Base-by-base conservation (phyloP, 1,140 invertebrate species). In the Polypedilum pembai region DNA sequence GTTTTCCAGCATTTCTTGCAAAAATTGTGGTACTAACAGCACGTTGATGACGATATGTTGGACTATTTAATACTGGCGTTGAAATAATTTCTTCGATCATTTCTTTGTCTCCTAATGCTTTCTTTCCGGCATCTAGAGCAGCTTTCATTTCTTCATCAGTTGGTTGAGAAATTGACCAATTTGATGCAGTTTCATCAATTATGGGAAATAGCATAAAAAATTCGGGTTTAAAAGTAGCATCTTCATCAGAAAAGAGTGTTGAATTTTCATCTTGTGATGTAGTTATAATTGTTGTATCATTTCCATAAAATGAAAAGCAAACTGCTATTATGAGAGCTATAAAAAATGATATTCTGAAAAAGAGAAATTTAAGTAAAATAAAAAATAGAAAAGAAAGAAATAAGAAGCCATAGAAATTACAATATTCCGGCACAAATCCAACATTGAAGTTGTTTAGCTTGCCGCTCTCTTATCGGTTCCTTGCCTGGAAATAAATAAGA, bases 391-490 rank as follows among this genome's bases (percentile, higher is more conserved):
- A 41, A 4, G 41, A 4, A 18, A 15, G 4, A 65, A 40, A 12
- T 73, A 20, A 73, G 5, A 41, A 8, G 18, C n/a, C 8, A 73
- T 12, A 40, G 73, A 18, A 73, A 88, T 89, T 82, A 91, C 90
- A 91, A 79, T 69, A 91, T 79, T 1, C 84, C 83, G 0, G 86
- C 82, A 76, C 87, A 90, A 1, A 91, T 80, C 76, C 87, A 90
- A 77, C 89, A 91, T 78, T 91, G 90, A 75, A 91, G 88, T 78
- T 88, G 87, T 12, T 86, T 84, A 21, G 91, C 81, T 69, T 85
- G 85, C 18, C 84, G 84, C 78, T 85, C 86, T 76, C 88, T 85
- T 56, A 81, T 83, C 41, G 87, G 83, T 2, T 88, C 78, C 75
- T 85, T 86, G 20, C 86, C 84, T 73, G 88, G 87, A 78, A 90